These are phyloP conservation scores for Diarsia brunnea DNA, from an alignment of 2,888 invertebrate species.

Conservation along the genomic window DNA sequence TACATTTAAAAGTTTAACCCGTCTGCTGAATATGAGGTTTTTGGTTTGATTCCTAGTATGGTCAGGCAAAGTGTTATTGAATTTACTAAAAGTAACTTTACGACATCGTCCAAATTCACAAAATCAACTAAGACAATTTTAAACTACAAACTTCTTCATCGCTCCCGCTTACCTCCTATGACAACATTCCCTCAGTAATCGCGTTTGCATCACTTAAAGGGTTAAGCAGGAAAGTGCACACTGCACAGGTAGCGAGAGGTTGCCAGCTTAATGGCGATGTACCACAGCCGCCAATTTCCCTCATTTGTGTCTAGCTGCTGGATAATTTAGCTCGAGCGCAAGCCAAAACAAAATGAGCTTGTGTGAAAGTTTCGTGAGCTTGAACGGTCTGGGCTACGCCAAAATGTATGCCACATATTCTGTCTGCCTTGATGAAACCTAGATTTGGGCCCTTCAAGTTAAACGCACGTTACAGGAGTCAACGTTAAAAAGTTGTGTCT, in stretches of 20 bases:
- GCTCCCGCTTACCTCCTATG: not conserved
- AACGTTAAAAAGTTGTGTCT: too few relatives aligned
- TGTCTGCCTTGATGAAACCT: not conserved
- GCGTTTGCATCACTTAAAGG: slow-evolving; percentile 58
- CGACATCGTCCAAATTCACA: too few relatives aligned
- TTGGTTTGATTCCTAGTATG: not conserved
- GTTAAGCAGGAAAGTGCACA: slow-evolving; percentile 40
- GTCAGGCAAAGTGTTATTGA: not conserved
- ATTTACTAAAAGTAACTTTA: too few relatives aligned
- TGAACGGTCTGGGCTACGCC: not conserved
- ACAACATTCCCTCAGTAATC: slow-evolving; percentile 25
- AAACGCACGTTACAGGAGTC: not conserved
- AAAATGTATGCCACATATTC: not conserved
- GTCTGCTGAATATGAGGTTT: not conserved
- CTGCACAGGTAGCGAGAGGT: slow-evolving; percentile 46
- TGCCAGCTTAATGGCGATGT: slow-evolving; percentile 50
- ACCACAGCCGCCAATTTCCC: slow-evolving; percentile 50
- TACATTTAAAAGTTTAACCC: not conserved
- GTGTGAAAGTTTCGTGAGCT: slow-evolving; percentile 22
- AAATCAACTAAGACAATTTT: not conserved
- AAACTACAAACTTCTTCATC: not conserved
- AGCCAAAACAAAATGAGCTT: slow-evolving; percentile 47
- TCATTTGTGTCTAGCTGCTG: slow-evolving; percentile 47
- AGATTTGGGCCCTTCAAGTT: not conserved
- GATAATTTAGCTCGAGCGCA: slow-evolving; percentile 26